phyloP scores from a whole-genome alignment of 2,113 vertebrate genomes.

The Thamnophis sirtalis region DNA sequence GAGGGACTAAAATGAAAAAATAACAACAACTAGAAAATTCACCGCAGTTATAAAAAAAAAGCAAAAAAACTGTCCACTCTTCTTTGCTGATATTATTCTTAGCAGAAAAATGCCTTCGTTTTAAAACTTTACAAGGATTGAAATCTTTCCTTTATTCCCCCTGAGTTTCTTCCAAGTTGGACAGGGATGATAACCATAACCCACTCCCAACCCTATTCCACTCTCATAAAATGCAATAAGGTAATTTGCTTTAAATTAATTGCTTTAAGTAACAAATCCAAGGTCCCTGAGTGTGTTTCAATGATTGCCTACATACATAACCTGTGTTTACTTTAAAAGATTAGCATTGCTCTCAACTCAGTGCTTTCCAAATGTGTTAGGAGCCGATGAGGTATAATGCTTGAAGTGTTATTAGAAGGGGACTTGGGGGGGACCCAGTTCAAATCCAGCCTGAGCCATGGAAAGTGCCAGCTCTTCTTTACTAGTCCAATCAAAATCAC shows the following conservation, averaged over 20 bases:
- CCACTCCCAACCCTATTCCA: neutral
- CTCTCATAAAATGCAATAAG: neutral
- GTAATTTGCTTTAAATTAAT: neutral
- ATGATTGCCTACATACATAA: neutral
- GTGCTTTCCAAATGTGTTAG: neutral
- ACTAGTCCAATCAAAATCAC: neutral
- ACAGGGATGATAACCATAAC: neutral
- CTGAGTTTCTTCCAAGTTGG: neutral
- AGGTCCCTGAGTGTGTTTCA: neutral
- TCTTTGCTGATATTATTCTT: neutral
- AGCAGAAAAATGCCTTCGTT: neutral
- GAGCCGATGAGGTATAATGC: neutral
- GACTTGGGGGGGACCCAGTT: neutral
- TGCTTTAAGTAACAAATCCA: neutral
- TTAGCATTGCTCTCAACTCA: neutral
- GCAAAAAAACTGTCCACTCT: neutral
- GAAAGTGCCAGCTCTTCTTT: neutral
- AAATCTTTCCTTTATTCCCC: neutral
- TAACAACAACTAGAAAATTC: neutral
- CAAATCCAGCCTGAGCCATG: neutral
- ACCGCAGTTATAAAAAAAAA: neutral
- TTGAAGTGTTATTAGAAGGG: neutral
- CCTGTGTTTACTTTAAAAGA: neutral
- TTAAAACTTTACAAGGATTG: neutral
- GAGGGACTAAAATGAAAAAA: constrained; percentile 23